These are phyloP conservation scores for Oceanodroma leucorhoa DNA, from an alignment of 2,797 vertebrate species.

Conservation along the genomic window DNA sequence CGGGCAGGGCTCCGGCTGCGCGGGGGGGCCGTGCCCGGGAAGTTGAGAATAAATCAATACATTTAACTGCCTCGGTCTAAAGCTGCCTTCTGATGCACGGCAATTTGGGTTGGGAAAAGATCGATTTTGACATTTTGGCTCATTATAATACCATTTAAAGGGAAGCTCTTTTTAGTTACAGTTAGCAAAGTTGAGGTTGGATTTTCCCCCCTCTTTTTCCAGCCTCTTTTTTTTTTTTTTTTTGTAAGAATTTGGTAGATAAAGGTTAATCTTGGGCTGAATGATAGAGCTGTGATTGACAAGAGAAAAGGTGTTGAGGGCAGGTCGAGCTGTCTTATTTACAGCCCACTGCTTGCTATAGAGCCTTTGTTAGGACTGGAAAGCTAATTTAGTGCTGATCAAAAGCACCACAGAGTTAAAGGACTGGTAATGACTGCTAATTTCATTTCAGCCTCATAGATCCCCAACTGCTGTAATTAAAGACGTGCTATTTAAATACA, in stretches of 20 bases:
- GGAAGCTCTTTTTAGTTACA: slow-evolving; percentile 37
- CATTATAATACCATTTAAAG: slow-evolving; percentile 55
- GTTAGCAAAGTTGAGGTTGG: slow-evolving; percentile 44
- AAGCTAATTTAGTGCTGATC: slow-evolving; percentile 87
- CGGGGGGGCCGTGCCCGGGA: background rate
- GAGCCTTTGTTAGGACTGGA: slow-evolving; percentile 83
- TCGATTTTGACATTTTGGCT: slow-evolving; percentile 53
- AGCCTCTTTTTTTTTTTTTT: background rate
- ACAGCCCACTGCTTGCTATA: slow-evolving; percentile 82
- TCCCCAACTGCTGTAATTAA: slow-evolving; percentile 84
- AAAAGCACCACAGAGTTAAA: slow-evolving; percentile 86
- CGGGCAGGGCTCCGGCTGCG: background rate
- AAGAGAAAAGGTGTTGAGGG: slow-evolving; percentile 82
- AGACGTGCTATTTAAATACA: slow-evolving; percentile 84
- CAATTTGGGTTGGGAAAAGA: slow-evolving; percentile 29
- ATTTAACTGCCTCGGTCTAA: background rate
- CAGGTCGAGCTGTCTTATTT: slow-evolving; percentile 84
- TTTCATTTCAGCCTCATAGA: slow-evolving; percentile 84
- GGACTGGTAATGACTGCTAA: slow-evolving; percentile 87
- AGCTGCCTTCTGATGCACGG: background rate
- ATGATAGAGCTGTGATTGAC: slow-evolving; percentile 82
- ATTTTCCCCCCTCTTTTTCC: background rate
- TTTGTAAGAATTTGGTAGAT: slow-evolving; percentile 70
- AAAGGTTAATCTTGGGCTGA: slow-evolving; percentile 82
- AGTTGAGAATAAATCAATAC: background rate